Evolutionary conservation across 2,888 invertebrate species (phyloP).

Genomic region (Trichacis sp.): DNA sequence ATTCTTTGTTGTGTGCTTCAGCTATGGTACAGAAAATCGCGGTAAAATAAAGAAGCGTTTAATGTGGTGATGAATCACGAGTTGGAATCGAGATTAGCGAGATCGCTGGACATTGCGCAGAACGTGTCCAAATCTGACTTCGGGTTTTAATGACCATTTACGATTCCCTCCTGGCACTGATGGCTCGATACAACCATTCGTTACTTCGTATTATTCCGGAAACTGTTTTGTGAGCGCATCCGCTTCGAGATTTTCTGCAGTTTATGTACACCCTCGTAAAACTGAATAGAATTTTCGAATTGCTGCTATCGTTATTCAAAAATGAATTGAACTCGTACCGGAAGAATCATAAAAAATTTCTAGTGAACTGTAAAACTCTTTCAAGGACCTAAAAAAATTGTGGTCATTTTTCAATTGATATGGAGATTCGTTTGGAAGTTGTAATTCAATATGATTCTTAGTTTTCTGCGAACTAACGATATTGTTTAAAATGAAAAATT

Average conservation of each 20-base stretch:
- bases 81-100: constrained; percentile 29
- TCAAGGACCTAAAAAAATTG: no score
- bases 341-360: no score
- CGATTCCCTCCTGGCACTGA: constrained; percentile 38
- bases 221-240: constrained; percentile 34
- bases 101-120: constrained; percentile 22
- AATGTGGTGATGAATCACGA: constrained; percentile 27
- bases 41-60: constrained; percentile 7
- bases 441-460: no score
- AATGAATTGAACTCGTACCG: no score
- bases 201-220: constrained; percentile 41
- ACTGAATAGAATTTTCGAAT: constrained; percentile 30
- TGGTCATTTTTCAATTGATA: no score
- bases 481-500: no score
- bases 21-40: no score
- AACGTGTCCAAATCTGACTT: constrained; percentile 26
- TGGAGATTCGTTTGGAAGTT: no score
- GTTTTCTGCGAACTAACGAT: no score
- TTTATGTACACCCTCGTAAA: constrained; percentile 33
- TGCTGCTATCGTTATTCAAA: constrained; percentile 27
- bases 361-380: no score
- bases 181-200: constrained; percentile 43
- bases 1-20: no score
- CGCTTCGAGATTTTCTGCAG: constrained; percentile 34
- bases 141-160: constrained; percentile 42